Conservation (phyloP, 2,113 vertebrate genomes). For the Prunella fulvescens region DNA sequence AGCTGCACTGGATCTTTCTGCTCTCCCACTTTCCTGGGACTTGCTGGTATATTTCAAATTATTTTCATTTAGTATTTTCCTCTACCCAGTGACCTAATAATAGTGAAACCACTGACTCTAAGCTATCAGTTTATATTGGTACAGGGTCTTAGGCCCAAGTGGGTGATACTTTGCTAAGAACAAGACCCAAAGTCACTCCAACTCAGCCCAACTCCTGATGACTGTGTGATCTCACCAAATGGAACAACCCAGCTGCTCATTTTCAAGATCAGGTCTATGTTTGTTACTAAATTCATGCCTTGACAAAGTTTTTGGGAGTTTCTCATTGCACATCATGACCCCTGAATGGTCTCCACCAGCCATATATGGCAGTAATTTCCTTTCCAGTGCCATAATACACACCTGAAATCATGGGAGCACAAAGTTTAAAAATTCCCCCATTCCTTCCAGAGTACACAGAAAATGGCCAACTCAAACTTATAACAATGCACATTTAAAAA, state of each 20-base stretch:
- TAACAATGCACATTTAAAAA: not conserved
- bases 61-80: not conserved
- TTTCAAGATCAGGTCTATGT: not conserved
- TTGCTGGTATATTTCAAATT: not conserved
- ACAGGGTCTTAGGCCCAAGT: not conserved
- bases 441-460: not conserved
- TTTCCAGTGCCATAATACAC: not conserved
- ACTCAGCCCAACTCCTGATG: not conserved
- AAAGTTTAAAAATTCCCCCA: not conserved
- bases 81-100: not conserved
- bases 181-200: not conserved
- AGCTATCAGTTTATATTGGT: not conserved
- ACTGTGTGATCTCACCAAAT: not conserved
- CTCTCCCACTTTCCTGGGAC: not conserved
- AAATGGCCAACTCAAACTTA: not conserved
- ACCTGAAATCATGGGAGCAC: not conserved
- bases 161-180: not conserved
- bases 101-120: not conserved
- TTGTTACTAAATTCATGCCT: not conserved
- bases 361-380: not conserved
- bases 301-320: not conserved
- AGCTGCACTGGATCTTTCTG: not conserved
- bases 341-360: not conserved
- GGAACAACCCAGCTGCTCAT: not conserved
- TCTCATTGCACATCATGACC: not conserved